A percentile compares a stretch with the other conserved stretches of the same genome.
Conservation (phyloP, 2,797 vertebrate genomes). For the Nannoperca obscura region DNA sequence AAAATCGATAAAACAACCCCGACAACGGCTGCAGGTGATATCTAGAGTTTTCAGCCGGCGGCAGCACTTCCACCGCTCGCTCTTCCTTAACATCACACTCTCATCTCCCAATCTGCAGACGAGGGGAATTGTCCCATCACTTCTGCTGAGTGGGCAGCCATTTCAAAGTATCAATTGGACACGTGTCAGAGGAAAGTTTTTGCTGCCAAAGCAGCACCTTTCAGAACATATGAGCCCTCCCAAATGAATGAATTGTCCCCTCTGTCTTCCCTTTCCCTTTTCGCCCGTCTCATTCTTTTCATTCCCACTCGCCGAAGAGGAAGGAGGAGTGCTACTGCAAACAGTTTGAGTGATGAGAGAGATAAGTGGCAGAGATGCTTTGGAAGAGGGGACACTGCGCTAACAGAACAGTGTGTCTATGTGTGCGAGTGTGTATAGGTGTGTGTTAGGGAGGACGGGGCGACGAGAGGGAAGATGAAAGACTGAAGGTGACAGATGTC, state of each 20-base stretch:
- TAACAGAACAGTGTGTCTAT: conserved; percentile 49
- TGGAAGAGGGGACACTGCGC: conserved; percentile 69
- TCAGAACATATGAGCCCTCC: conserved; percentile 77
- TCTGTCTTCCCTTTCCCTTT: conserved; percentile 59
- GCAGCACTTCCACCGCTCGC: conserved; percentile 43
- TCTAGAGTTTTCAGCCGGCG: conserved; percentile 46
- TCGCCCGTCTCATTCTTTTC: conserved; percentile 57
- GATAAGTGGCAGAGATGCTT: conserved; percentile 83
- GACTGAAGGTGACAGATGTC: conserved; percentile 80
- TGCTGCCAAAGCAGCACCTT: conserved; percentile 81
- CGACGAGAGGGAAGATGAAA: conserved; percentile 47
- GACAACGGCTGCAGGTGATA: conserved; percentile 54
- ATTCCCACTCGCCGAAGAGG: conserved; percentile 46
- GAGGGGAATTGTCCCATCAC: conserved; percentile 70
- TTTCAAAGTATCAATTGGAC: conserved; percentile 80
- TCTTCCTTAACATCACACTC: conserved; percentile 56
- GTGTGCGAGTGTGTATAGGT: conserved; percentile 36
- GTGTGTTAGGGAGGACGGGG: conserved; percentile 41
- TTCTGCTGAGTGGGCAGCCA: conserved; percentile 82
- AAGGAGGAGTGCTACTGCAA: conserved; percentile 60
- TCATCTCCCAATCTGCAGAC: conserved; percentile 69
- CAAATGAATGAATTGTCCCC: conserved; percentile 71
- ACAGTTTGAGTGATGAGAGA: conserved; percentile 82
- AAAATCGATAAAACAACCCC: conserved; percentile 63
- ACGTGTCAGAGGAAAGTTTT: conserved; percentile 75